These are phyloP conservation scores for Pegea sp. DNA, from an alignment of 23 tunicate species.

Conservation along the genomic window DNA sequence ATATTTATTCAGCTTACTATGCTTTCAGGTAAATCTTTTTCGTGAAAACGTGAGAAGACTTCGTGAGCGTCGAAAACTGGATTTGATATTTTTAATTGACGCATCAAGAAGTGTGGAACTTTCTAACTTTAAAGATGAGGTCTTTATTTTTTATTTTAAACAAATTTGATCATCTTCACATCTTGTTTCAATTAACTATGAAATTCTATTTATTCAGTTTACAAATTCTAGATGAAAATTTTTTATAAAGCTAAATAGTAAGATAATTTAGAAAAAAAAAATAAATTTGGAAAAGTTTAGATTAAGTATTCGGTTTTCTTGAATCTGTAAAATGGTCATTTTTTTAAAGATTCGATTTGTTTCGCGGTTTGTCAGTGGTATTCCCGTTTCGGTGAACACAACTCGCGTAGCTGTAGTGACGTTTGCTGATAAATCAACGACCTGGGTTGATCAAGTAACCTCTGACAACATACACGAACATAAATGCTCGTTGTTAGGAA, in stretches of 20 bases:
- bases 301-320: too few species aligned
- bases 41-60: conserved; percentile 43
- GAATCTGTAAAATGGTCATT: not conserved
- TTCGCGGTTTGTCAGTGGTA: conserved; percentile 81
- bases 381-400: conserved; percentile 62
- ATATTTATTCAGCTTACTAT: not conserved
- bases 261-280: too few species aligned
- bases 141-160: conserved; percentile 4
- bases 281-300: too few species aligned
- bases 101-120: conserved; percentile 61
- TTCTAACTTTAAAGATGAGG: conserved; percentile 60
- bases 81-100: conserved; percentile 73
- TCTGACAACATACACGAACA: conserved; percentile 83
- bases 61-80: conserved; percentile 26
- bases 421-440: conserved; percentile 39
- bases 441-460: conserved; percentile 88
- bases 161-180: too few species aligned
- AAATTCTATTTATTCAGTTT: too few species aligned
- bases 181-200: too few species aligned
- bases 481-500: conserved; percentile 76
- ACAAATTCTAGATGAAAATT: too few species aligned
- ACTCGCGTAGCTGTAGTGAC: conserved; percentile 93
- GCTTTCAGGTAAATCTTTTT: conserved; percentile 45
- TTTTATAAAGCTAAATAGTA: too few species aligned
- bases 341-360: conserved; percentile 58